These are phyloP conservation scores for Hylia prasina DNA, from an alignment of 2,113 vertebrate species.

Conservation along the genomic window DNA sequence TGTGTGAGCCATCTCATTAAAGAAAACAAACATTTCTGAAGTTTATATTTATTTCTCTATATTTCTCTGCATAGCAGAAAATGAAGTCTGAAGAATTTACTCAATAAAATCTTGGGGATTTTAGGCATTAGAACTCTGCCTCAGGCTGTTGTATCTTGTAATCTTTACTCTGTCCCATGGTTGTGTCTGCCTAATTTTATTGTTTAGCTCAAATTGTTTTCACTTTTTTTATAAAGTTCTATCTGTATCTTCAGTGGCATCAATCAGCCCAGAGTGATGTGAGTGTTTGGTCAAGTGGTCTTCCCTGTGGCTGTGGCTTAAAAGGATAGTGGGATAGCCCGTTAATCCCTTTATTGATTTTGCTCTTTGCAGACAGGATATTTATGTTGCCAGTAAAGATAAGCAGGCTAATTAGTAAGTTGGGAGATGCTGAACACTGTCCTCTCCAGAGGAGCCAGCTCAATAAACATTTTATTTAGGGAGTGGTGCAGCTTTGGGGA, in stretches of 20 bases:
- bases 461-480: not conserved
- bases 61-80: not conserved
- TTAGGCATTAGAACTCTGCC: not conserved
- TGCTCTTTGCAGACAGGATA: not conserved
- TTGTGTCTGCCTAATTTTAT: not conserved
- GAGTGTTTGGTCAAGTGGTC: not conserved
- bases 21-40: not conserved
- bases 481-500: not conserved
- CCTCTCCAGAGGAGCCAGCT: not conserved
- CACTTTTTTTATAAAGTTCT: not conserved
- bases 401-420: not conserved
- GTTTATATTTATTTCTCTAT: not conserved
- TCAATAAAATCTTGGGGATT: not conserved
- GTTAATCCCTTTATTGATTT: not conserved
- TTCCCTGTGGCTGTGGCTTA: not conserved
- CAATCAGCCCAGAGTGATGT: not conserved
- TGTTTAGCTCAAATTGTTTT: not conserved
- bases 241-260: not conserved
- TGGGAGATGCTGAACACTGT: not conserved
- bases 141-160: not conserved
- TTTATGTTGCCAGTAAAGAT: not conserved
- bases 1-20: not conserved
- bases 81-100: not conserved
- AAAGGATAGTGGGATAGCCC: not conserved
- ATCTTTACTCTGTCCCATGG: not conserved